A percentile compares a stretch with the other conserved stretches of the same genome.
Evolutionary conservation across 2,888 invertebrate genomes (phyloP).

Genomic region (Cephus sareptanus): DNA sequence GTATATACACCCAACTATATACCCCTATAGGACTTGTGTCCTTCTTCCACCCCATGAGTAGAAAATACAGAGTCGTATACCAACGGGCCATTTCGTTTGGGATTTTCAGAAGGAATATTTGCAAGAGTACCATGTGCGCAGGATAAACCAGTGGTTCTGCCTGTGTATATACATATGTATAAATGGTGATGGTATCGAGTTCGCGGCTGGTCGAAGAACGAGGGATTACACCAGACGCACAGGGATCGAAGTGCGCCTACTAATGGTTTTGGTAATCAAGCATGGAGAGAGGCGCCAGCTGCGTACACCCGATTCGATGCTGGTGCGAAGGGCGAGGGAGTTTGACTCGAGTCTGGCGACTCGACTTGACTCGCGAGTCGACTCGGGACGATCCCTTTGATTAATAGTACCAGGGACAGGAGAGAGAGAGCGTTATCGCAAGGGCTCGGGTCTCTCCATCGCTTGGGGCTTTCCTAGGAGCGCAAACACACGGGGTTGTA

Average conservation of each 20-base stretch:
- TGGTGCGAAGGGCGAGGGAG: neutral
- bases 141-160: neutral
- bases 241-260: neutral
- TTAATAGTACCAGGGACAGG: constrained; percentile 43
- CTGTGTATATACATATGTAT: neutral
- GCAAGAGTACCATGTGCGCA: constrained; percentile 3
- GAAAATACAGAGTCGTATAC: neutral
- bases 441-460: constrained; percentile 37
- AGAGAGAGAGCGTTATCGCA: constrained; percentile 44
- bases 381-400: constrained; percentile 42
- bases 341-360: neutral
- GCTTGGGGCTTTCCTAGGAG: constrained; percentile 37
- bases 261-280: constrained; percentile 6
- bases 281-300: neutral
- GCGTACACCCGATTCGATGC: constrained; percentile 1
- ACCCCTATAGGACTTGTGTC: neutral
- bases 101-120: neutral
- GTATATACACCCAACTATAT: neutral
- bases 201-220: neutral
- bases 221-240: constrained; percentile 3
- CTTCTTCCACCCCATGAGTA: neutral
- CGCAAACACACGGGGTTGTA: constrained; percentile 36
- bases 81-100: neutral
- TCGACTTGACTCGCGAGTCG: constrained; percentile 26
- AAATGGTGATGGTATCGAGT: neutral